Base-by-base conservation (phyloP, 2,113 vertebrate genomes). In the Hipposideros armiger region DNA sequence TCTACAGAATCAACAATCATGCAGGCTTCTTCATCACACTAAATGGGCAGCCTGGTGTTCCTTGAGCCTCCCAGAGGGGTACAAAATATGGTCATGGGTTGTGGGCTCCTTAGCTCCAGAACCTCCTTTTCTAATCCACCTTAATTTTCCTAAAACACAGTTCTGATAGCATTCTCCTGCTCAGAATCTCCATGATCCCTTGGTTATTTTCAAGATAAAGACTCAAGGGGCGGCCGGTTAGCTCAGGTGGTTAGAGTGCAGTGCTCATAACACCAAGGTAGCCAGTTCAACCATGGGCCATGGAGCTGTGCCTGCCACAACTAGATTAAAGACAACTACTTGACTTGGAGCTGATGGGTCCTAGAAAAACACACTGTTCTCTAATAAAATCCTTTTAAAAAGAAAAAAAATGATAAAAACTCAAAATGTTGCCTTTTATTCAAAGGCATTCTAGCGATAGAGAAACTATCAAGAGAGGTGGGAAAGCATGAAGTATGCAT, bases 1-100 rank as follows among this genome's bases (percentile, higher is more conserved):
- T 97, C 98, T 97, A 97, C 92, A 97, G 92, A 96, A 96, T 94
- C 96, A 98, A 97, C 94, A 97, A 96, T 96, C 80, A 96, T 90
- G 84, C 0, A 93, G 90, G 69, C 97, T 98, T 98, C 87, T 96
- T 97, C 91, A 96, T 95, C 87, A 81, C 91, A 87, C 28, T 73
- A 81, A 97, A 82, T 93, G 92, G 83, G 95, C 94, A 96, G 83
- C 64, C 40, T 54, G 58, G 36, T 45, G 45, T 7, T 10, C 74
- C 54, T 40, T 52, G n/a, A 19, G 42, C 40, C 22, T 24, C 45
- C 13, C 60, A 30, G 17, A 54, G 4, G 15, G 32, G 64, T 15
- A 26, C 20, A 86, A 13, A 32, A 50, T 28, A 30, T 19, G 74
- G 36, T 54, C 16, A 20, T 16, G 50, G 15, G 30, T 1, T 15